Evolutionary conservation across 37 sponge, comb jelly and placozoan species (phyloP), one percentile per base, ranked within the genome.

Genomic region (Bolinopsis microptera): DNA sequence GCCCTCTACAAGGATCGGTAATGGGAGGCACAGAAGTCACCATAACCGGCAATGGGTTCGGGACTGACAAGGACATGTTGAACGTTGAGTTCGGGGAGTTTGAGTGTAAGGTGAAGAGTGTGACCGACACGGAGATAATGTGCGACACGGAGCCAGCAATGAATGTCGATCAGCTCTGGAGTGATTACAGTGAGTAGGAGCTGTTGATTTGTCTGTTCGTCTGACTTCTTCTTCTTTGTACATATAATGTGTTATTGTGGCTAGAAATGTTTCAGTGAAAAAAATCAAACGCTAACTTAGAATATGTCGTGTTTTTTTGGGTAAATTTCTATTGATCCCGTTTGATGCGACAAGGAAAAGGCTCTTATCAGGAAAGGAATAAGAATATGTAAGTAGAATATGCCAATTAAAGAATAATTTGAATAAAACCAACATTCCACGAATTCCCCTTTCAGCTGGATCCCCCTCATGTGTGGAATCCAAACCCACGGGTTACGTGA

Each of bases 381-480:
- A n/a, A n/a, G n/a, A n/a, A n/a, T n/a, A n/a, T n/a, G n/a, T n/a
- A n/a, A n/a, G n/a, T n/a, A n/a, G n/a, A n/a, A n/a, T n/a, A n/a
- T n/a, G n/a, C n/a, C n/a, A n/a, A n/a, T n/a, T n/a, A n/a, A n/a
- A n/a, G n/a, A n/a, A n/a, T n/a, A n/a, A n/a, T n/a, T n/a, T n/a
- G n/a, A n/a, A n/a, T n/a, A n/a, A n/a, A n/a, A n/a, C n/a, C n/a
- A n/a, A n/a, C n/a, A n/a, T n/a, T n/a, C n/a, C n/a, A n/a, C n/a
- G n/a, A n/a, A n/a, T n/a, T n/a, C n/a, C n/a, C n/a, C n/a, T n/a
- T n/a, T n/a, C n/a, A n/a, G n/a, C n/a, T n/a, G n/a, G n/a, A n/a
- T n/a, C n/a, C n/a, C 30, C 31, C 1, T n/a, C 90, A 8, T 86
- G 90, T 86, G 90, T 86, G 61, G 90, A 34, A 24, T 34, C 35